Percentiles rank a stretch among this genome's conserved stretches.
These are phyloP conservation scores for Amphipoea lucens DNA, from an alignment of 2,888 invertebrate genomes.

Conservation along the genomic window DNA sequence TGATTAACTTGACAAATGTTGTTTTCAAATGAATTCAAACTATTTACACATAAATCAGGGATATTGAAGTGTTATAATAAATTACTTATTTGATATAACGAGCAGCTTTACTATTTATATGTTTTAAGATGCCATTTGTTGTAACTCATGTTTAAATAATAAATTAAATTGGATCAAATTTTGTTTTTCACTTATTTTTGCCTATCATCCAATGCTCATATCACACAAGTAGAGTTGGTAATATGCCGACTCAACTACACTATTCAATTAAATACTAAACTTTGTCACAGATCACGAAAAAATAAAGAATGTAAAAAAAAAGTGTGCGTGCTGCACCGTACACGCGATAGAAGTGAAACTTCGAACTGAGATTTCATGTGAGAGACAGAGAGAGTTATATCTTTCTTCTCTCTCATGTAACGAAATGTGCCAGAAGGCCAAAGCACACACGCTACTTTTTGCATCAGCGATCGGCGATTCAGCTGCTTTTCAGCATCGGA, in stretches of 20 bases:
- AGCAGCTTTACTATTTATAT: constrained; percentile 90
- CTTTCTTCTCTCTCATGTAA: not conserved
- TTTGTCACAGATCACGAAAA: not conserved
- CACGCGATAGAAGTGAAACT: too few relatives aligned
- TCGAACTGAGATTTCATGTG: not conserved
- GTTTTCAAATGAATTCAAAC: constrained; percentile 55
- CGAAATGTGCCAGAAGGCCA: not conserved
- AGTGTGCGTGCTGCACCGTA: not conserved
- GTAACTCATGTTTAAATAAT: constrained; percentile 90
- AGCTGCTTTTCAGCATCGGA: too few relatives aligned
- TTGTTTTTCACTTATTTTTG: constrained; percentile 56
- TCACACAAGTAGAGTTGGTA: not conserved
- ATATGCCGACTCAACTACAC: not conserved
- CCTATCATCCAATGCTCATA: not conserved
- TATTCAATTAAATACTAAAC: not conserved
- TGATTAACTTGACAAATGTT: not conserved
- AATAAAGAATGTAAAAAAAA: not conserved
- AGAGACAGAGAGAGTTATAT: not conserved
- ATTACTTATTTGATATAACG: constrained; percentile 77
- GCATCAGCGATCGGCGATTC: too few relatives aligned
- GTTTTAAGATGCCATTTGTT: constrained; percentile 90
- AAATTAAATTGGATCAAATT: constrained; percentile 85
- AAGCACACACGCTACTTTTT: too few relatives aligned
- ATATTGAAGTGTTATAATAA: constrained; percentile 67
- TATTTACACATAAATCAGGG: constrained; percentile 59